A percentile compares a stretch with the other conserved stretches of the same genome.
Evolutionary conservation across 53 echinoderm and acorn worm genomes (phyloP).

Genomic region (Antedon mediterranea): DNA sequence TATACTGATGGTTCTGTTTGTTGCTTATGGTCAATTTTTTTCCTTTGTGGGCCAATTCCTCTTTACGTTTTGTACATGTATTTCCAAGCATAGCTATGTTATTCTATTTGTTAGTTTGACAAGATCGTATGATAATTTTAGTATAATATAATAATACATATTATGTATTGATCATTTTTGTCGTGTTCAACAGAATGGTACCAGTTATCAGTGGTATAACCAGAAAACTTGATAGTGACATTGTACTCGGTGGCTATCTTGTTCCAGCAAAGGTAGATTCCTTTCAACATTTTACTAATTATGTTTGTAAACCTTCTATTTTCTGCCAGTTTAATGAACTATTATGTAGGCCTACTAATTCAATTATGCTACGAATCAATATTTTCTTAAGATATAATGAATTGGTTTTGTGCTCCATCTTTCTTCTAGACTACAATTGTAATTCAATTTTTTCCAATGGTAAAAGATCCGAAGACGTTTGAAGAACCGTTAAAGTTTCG

Average conservation of each 20-base stretch:
- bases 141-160: too few relatives aligned
- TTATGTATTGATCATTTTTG: too few relatives aligned
- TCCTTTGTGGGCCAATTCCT: too few relatives aligned
- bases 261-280: conserved; percentile 22
- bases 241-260: conserved; percentile 21
- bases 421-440: not conserved
- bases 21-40: too few relatives aligned
- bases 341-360: too few relatives aligned
- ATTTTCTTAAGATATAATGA: not conserved
- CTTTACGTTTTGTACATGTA: too few relatives aligned
- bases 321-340: not conserved
- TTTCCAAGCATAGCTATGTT: too few relatives aligned
- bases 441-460: conserved; percentile 5
- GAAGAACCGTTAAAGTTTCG: conserved; percentile 10
- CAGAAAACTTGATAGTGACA: conserved; percentile 24
- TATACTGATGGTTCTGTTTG: too few relatives aligned
- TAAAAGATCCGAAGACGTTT: conserved; percentile 7
- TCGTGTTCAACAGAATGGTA: not conserved
- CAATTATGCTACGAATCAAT: not conserved
- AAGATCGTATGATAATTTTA: too few relatives aligned
- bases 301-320: not conserved
- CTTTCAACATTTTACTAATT: not conserved
- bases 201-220: not conserved
- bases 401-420: too few relatives aligned
- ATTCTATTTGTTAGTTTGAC: too few relatives aligned